Evolutionary conservation across 2,797 vertebrate genomes (phyloP).

Genomic region (Dipus sagitta): DNA sequence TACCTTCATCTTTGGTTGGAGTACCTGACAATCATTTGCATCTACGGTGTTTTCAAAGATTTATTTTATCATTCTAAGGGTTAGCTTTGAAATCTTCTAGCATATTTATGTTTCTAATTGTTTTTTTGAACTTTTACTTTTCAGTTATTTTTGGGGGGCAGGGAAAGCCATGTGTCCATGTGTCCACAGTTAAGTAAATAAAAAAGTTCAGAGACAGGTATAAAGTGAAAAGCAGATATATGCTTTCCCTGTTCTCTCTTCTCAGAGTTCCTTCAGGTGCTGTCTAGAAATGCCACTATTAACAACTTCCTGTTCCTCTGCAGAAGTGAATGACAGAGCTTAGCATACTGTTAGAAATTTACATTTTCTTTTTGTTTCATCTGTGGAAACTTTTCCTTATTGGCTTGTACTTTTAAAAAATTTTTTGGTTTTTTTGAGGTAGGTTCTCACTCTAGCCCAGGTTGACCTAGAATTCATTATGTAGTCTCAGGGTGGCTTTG

Average conservation of each 20-base stretch:
- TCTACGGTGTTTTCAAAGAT: not conserved
- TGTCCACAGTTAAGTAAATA: not conserved
- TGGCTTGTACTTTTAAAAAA: not conserved
- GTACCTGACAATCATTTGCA: not conserved
- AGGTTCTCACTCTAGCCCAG: no score
- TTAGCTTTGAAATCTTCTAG: not conserved
- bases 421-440: not conserved
- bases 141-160: not conserved
- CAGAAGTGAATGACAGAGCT: not conserved
- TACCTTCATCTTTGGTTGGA: not conserved
- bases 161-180: not conserved
- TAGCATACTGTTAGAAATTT: not conserved
- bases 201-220: not conserved
- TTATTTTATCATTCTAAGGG: not conserved
- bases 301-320: not conserved
- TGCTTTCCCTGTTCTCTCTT: not conserved
- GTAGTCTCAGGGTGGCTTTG: no score
- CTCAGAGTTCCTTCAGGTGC: not conserved
- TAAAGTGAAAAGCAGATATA: not conserved
- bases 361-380: not conserved
- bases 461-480: no score
- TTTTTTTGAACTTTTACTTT: constrained; percentile 33
- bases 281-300: not conserved
- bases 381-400: not conserved
- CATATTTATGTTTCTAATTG: constrained; percentile 2